Evolutionary conservation across 2,888 invertebrate species (phyloP).

Genomic region (Celastrina argiolus): DNA sequence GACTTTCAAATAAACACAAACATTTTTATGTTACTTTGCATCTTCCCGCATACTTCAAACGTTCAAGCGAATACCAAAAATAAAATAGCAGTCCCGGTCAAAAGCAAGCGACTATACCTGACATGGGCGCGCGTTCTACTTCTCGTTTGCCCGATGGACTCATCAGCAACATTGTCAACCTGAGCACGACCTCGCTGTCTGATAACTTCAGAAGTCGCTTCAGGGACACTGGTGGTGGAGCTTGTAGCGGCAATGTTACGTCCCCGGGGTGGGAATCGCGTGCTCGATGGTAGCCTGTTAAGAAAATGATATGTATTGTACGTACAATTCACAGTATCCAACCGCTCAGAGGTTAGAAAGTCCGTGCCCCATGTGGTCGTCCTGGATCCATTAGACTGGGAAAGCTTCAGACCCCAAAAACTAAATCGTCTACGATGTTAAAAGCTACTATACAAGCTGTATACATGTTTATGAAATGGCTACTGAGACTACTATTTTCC

Average conservation of each 20-base stretch:
- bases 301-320: slow-evolving; percentile 35
- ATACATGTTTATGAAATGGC: slow-evolving; percentile 14
- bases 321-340: slow-evolving; percentile 35
- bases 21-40: no score
- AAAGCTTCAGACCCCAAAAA: neutral
- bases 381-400: neutral
- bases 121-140: slow-evolving; percentile 80
- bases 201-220: slow-evolving; percentile 64
- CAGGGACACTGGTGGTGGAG: slow-evolving; percentile 66
- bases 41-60: neutral
- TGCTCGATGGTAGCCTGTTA: slow-evolving; percentile 85
- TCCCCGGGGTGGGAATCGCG: slow-evolving; percentile 89
- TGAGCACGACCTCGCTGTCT: slow-evolving; percentile 62
- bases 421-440: slow-evolving; percentile 20
- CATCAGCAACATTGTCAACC: slow-evolving; percentile 66
- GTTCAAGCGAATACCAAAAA: neutral
- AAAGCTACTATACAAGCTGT: slow-evolving; percentile 24
- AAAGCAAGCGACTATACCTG: slow-evolving; percentile 49
- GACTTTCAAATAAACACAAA: no score
- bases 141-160: slow-evolving; percentile 69
- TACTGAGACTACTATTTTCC: slow-evolving; percentile 18
- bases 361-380: slow-evolving; percentile 27
- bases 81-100: slow-evolving; percentile 14
- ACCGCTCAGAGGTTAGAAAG: slow-evolving; percentile 35
- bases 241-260: slow-evolving; percentile 69